phyloP scores from a whole-genome alignment of 2,888 invertebrate species.

The Plemyria rubiginata region DNA sequence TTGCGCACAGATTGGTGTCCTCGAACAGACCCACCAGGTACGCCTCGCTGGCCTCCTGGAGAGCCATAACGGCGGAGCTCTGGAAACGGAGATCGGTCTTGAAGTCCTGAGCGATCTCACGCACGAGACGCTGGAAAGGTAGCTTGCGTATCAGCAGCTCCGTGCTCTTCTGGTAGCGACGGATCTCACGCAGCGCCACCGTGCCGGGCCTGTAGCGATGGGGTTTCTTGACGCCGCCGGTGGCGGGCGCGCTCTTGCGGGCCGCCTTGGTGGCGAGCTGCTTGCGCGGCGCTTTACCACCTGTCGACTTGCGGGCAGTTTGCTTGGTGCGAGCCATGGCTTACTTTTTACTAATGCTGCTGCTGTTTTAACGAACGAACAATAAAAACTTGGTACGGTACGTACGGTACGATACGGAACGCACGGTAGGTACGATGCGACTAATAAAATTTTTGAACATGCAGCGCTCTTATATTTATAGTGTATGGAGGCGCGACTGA shows the following conservation, averaged over 20 bases:
- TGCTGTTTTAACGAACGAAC: too few relatives aligned
- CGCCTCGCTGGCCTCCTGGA: slow-evolving; percentile 91
- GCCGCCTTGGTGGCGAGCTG: background rate
- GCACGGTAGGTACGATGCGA: too few relatives aligned
- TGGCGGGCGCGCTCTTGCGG: slow-evolving; percentile 78
- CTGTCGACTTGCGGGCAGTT: background rate
- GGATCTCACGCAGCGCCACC: slow-evolving; percentile 88
- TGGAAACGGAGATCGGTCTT: slow-evolving; percentile 89
- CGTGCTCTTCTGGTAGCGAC: slow-evolving; percentile 90
- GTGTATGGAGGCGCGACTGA: too few relatives aligned
- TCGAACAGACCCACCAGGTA: slow-evolving; percentile 98
- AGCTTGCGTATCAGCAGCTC: slow-evolving; percentile 89
- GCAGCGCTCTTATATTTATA: too few relatives aligned
- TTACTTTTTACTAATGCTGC: background rate
- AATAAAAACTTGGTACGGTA: too few relatives aligned
- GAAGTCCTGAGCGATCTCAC: slow-evolving; percentile 91
- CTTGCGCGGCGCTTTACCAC: background rate
- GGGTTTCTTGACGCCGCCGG: slow-evolving; percentile 85
- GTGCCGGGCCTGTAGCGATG: slow-evolving; percentile 79
- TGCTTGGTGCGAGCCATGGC: background rate
- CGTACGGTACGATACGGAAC: too few relatives aligned
- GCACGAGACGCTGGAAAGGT: slow-evolving; percentile 89
- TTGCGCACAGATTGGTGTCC: slow-evolving; percentile 98
- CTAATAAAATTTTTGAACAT: too few relatives aligned
- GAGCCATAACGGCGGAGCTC: slow-evolving; percentile 88